Evolutionary conservation across 2,888 invertebrate genomes (phyloP), one percentile per base, ranked within the genome.

Genomic region (Stenodema calcarata): DNA sequence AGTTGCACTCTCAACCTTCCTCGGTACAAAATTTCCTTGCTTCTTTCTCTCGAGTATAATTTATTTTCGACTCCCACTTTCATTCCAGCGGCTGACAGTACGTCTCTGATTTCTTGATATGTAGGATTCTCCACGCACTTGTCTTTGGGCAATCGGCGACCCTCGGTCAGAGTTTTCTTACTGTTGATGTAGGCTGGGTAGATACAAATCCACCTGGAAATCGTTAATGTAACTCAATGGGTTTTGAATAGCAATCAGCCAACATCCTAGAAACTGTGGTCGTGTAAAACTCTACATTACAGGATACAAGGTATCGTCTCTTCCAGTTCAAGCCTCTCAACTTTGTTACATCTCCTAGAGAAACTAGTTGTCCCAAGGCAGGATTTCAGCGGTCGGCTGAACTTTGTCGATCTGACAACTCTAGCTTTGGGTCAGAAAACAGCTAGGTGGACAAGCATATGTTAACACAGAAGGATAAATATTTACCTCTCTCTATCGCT

Each of bases 41-140:
- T 98, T 87, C 94, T 93, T 91, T 99, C 99, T 70, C 98, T 93
- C 9, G 97, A 94, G 91, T 99, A 98, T 47, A 97, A 92, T 92
- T 99, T 99, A 90, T 97, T 96, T 92, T 99, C 99, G 11, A 98
- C 95, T 41, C 95, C 96, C 86, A 98, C 95, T 69, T 94, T 95
- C 73, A 99, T 91, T 30, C 97, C 97, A 35, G 96, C 95, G 12
- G 96, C 94, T 23, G 95, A 93, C 80, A 99, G 92, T 0, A 99
- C 98, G 92, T 99, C 99, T 88, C 96, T 94, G 88, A 99, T 99
- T 92, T 99, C 99, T 90, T 96, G 95, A 91, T 96, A 96, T 0
- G 97, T 97, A 16, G 99, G 99, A 91, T 98, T 98, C 89, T 99
- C 98, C 0, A 99, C 96, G 91, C 97, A 97, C 91, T 94, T 94